Percentiles rank a stretch among this genome's conserved stretches.
These are phyloP conservation scores for Lepeophtheirus nordmannii DNA, from an alignment of 2,888 invertebrate genomes.

Conservation along the genomic window DNA sequence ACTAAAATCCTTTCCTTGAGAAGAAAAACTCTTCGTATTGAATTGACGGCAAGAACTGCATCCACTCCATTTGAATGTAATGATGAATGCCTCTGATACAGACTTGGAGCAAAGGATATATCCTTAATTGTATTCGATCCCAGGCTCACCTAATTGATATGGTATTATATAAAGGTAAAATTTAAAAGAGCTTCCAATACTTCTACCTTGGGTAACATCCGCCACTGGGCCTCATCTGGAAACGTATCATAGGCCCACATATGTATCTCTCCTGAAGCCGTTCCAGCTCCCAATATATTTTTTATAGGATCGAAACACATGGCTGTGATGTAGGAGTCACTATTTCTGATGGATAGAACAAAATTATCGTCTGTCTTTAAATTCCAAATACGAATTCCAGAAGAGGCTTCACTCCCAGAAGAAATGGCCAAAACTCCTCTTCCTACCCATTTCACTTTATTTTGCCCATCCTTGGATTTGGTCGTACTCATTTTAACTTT, in stretches of 20 bases:
- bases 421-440: conserved; percentile 54
- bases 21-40: conserved; percentile 12
- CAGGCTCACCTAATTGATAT: background rate
- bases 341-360: conserved; percentile 42
- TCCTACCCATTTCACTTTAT: conserved; percentile 54
- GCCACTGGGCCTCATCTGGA: background rate
- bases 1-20: conserved; percentile 11
- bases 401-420: conserved; percentile 47
- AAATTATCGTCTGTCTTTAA: conserved; percentile 84
- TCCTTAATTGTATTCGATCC: background rate
- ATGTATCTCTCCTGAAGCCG: conserved; percentile 71
- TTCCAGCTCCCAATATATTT: conserved; percentile 42
- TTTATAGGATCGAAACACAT: conserved; percentile 52
- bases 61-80: conserved; percentile 8
- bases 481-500: conserved; percentile 18
- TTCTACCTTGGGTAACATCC: background rate
- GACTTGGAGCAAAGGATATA: conserved; percentile 1
- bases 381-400: conserved; percentile 77
- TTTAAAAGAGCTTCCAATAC: no score
- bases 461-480: conserved; percentile 31
- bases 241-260: conserved; percentile 49
- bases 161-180: no score
- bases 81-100: conserved; percentile 30
- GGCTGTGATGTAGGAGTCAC: conserved; percentile 45
- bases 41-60: conserved; percentile 21